Conservation (phyloP, 2,113 vertebrate genomes). For the Bungarus multicinctus region DNA sequence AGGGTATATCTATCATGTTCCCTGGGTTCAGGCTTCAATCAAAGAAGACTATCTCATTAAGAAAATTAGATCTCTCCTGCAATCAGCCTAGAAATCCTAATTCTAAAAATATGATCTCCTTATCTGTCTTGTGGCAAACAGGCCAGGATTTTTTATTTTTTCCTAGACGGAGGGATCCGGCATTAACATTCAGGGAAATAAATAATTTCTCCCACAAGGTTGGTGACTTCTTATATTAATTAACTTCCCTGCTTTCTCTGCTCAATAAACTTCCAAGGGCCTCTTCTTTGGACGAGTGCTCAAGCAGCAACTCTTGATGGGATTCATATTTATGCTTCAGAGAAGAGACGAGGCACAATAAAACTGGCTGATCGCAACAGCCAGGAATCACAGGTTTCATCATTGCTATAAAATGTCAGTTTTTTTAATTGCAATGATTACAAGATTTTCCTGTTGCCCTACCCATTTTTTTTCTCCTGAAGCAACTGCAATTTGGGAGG, state of each 20-base stretch:
- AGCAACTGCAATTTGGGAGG: not conserved
- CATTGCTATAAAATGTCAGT: not conserved
- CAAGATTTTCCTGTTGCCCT: not conserved
- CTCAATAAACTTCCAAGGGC: not conserved
- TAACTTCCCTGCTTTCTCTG: not conserved
- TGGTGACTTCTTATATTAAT: conserved; percentile 9
- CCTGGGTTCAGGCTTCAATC: not conserved
- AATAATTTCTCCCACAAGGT: not conserved
- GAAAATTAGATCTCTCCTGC: not conserved
- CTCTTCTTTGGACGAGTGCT: conserved; percentile 14
- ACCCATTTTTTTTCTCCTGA: too few species aligned
- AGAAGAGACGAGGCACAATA: not conserved
- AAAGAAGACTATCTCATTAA: not conserved
- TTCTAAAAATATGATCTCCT: not conserved
- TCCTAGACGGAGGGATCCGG: not conserved
- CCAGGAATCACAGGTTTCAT: not conserved
- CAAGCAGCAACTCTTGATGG: not conserved
- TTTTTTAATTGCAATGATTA: not conserved
- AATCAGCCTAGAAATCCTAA: not conserved
- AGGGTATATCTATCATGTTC: not conserved
- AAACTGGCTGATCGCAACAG: conserved; percentile 17
- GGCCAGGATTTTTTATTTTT: not conserved
- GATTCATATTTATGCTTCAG: not conserved
- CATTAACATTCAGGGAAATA: not conserved
- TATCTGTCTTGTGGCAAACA: not conserved